A percentile compares a stretch with the other conserved stretches of the same genome.
Evolutionary conservation across 2,113 vertebrate genomes (phyloP).

Genomic region (Scomber japonicus): DNA sequence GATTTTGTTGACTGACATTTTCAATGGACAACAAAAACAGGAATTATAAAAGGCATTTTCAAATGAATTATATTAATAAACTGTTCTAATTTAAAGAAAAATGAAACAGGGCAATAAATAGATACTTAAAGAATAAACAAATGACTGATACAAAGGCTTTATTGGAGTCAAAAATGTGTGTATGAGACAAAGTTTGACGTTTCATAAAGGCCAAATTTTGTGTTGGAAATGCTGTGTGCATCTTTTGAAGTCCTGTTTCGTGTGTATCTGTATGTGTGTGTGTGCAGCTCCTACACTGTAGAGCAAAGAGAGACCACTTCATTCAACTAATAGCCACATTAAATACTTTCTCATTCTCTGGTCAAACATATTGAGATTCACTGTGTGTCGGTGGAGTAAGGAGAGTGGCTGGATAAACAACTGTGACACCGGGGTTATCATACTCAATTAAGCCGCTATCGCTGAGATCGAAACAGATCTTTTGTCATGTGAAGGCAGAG

Average conservation of each 20-base stretch:
- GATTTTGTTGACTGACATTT: too few species aligned
- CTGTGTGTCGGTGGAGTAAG: neutral
- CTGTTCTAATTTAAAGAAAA: too few species aligned
- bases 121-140: neutral
- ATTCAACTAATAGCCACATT: slow-evolving; percentile 10
- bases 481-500: slow-evolving; percentile 55
- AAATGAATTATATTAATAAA: too few species aligned
- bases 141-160: too few species aligned
- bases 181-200: neutral
- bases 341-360: slow-evolving; percentile 26
- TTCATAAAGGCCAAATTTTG: neutral
- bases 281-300: neutral
- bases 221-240: neutral
- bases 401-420: slow-evolving; percentile 62
- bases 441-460: slow-evolving; percentile 59
- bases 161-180: neutral
- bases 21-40: too few species aligned
- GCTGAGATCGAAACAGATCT: slow-evolving; percentile 37
- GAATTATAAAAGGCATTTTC: too few species aligned
- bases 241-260: slow-evolving; percentile 5
- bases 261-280: neutral
- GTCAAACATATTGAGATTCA: slow-evolving; percentile 50
- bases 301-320: neutral
- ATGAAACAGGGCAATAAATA: too few species aligned
- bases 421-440: slow-evolving; percentile 63